These are phyloP conservation scores for Zootermopsis nevadensis DNA, from an alignment of 2,888 invertebrate species.

Conservation along the genomic window DNA sequence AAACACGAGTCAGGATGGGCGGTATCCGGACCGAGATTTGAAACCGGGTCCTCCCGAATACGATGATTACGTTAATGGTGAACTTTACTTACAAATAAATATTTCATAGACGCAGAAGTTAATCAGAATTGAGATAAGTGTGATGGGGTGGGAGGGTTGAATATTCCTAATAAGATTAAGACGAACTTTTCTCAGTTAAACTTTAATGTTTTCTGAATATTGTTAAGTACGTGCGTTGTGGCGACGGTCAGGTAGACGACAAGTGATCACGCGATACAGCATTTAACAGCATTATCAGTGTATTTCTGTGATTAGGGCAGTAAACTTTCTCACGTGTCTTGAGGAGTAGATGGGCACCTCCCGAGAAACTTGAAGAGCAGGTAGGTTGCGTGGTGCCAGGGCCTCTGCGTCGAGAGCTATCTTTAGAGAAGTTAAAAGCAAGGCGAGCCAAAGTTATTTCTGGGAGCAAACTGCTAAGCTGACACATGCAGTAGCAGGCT, in stretches of 20 bases:
- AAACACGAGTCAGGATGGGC: too few relatives aligned
- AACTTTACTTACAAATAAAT: too few relatives aligned
- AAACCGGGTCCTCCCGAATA: too few relatives aligned
- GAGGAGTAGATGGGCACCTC: background rate
- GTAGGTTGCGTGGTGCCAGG: conserved; percentile 30
- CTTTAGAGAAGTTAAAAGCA: conserved; percentile 40
- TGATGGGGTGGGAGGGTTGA: too few relatives aligned
- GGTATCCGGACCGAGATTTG: too few relatives aligned
- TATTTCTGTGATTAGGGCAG: background rate
- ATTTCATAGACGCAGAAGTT: too few relatives aligned
- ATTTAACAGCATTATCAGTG: background rate
- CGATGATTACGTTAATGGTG: too few relatives aligned
- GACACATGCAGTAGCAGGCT: background rate
- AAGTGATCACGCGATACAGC: background rate
- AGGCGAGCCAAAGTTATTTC: conserved; percentile 36
- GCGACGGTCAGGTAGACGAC: background rate
- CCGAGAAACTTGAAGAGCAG: conserved; percentile 29
- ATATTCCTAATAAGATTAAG: too few relatives aligned
- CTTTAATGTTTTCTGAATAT: background rate
- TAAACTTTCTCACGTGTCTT: background rate
- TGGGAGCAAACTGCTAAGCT: background rate
- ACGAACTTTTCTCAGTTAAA: too few relatives aligned
- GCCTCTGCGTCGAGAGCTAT: conserved; percentile 20
- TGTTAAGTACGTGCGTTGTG: background rate
- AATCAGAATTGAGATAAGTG: too few relatives aligned